Conservation (phyloP, 2,888 invertebrate genomes). For the Diogma glabrata region DNA sequence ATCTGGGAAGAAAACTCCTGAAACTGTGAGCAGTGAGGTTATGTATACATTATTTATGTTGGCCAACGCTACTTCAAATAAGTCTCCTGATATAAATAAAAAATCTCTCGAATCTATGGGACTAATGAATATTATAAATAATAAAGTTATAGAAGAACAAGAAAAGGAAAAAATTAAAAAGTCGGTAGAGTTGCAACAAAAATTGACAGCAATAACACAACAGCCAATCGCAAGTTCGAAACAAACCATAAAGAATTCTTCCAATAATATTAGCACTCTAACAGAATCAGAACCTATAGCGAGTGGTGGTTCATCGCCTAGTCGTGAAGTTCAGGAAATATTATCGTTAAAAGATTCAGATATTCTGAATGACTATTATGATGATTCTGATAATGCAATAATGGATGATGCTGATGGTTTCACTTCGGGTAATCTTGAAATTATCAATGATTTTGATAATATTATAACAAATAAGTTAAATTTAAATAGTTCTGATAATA, state of each 20-base stretch:
- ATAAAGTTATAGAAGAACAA: conserved; percentile 32
- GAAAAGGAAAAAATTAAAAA: conserved; percentile 19
- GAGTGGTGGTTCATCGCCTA: conserved; percentile 81
- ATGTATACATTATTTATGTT: conserved; percentile 35
- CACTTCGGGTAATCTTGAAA: no score
- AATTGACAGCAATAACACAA: conserved; percentile 16
- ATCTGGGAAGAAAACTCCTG: conserved; percentile 31
- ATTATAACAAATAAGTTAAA: not conserved
- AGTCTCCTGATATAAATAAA: conserved; percentile 17
- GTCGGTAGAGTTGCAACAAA: conserved; percentile 23
- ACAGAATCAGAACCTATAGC: conserved; percentile 35
- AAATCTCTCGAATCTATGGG: conserved; percentile 27
- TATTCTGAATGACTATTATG: conserved; percentile 14
- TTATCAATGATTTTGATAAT: not conserved
- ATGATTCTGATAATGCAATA: conserved; percentile 9
- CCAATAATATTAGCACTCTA: no score
- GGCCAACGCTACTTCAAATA: conserved; percentile 29
- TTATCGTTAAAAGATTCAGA: conserved; percentile 51
- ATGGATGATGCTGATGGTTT: conserved; percentile 14
- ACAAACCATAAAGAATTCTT: not conserved
- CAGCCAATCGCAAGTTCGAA: conserved; percentile 2
- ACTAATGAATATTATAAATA: conserved; percentile 32
- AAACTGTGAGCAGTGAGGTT: conserved; percentile 31
- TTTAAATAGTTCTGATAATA: not conserved
- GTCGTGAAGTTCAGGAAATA: conserved; percentile 81